Evolutionary conservation across 2,113 vertebrate species (phyloP).

Genomic region (Typhlomys cinereus): DNA sequence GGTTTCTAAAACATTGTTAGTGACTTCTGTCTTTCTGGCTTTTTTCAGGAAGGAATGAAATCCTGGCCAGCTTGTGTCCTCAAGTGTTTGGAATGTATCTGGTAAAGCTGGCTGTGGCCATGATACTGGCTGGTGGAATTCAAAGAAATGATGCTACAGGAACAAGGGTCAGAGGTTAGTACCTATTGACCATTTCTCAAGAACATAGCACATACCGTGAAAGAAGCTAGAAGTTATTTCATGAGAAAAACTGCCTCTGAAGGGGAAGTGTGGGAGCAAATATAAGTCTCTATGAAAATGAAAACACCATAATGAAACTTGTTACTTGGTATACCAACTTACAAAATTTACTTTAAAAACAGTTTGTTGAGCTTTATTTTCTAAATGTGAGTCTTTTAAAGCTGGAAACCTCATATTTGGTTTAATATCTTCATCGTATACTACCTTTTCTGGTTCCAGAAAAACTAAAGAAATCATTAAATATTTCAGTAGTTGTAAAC

Average conservation of each 20-base stretch:
- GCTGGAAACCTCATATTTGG: neutral
- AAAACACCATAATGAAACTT: neutral
- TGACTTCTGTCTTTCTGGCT: slow-evolving; percentile 56
- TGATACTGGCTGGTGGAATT: slow-evolving; percentile 97
- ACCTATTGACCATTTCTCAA: slow-evolving; percentile 27
- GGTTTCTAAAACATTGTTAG: slow-evolving; percentile 12
- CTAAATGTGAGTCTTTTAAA: slow-evolving; percentile 24
- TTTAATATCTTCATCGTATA: neutral
- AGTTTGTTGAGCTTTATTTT: slow-evolving; percentile 17
- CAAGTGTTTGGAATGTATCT: slow-evolving; percentile 98
- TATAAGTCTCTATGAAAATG: neutral
- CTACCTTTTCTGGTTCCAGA: slow-evolving; percentile 33
- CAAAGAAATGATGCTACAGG: slow-evolving; percentile 95
- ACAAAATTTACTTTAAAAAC: neutral
- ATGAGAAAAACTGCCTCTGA: slow-evolving; percentile 22
- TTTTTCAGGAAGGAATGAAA: slow-evolving; percentile 93
- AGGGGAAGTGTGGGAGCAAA: neutral
- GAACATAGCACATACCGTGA: neutral
- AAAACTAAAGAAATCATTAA: slow-evolving; percentile 9
- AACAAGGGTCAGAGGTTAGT: slow-evolving; percentile 93
- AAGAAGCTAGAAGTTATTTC: neutral
- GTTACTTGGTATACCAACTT: neutral
- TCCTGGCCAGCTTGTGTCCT: slow-evolving; percentile 95
- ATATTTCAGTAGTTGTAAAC: neutral
- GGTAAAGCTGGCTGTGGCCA: slow-evolving; percentile 94